Percentiles rank a stretch among this genome's conserved stretches.
phyloP scores from a whole-genome alignment of 2,113 vertebrate species.

The Urocolius indicus region DNA sequence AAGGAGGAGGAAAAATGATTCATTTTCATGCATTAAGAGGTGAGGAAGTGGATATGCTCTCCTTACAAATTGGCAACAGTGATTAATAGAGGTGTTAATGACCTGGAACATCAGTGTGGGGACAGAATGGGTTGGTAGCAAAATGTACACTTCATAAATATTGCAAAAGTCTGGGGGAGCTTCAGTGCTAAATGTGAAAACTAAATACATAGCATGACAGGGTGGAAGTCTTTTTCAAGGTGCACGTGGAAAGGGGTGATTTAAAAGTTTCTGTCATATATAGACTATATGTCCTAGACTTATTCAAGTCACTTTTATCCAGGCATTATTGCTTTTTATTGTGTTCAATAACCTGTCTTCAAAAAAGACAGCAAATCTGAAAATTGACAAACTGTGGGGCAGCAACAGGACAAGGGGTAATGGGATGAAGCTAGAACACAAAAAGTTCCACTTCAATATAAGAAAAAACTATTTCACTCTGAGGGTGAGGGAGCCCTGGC shows the following conservation, averaged over 20 bases:
- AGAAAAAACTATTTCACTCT: no score
- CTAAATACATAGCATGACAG: not conserved
- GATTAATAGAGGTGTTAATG: not conserved
- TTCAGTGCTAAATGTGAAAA: not conserved
- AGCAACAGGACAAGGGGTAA: no score
- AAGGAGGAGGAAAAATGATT: not conserved
- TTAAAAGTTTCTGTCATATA: not conserved
- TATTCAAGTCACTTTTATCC: not conserved
- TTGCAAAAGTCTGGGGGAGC: not conserved
- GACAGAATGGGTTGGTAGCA: not conserved
- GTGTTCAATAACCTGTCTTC: not conserved
- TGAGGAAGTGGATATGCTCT: not conserved
- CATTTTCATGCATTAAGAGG: not conserved
- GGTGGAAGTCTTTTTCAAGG: not conserved
- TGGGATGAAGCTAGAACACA: no score
- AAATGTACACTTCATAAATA: not conserved
- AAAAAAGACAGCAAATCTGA: not conserved
- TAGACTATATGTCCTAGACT: rapidly evolving
- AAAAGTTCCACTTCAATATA: no score
- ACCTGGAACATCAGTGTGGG: not conserved
- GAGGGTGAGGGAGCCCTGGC: no score
- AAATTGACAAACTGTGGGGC: not conserved
- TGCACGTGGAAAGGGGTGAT: not conserved
- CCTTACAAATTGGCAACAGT: not conserved
- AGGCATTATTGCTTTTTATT: not conserved